A percentile compares a stretch with the other conserved stretches of the same genome.
These are phyloP conservation scores for Sorex maritimensis DNA, from an alignment of 2,797 vertebrate genomes.

Conservation along the genomic window DNA sequence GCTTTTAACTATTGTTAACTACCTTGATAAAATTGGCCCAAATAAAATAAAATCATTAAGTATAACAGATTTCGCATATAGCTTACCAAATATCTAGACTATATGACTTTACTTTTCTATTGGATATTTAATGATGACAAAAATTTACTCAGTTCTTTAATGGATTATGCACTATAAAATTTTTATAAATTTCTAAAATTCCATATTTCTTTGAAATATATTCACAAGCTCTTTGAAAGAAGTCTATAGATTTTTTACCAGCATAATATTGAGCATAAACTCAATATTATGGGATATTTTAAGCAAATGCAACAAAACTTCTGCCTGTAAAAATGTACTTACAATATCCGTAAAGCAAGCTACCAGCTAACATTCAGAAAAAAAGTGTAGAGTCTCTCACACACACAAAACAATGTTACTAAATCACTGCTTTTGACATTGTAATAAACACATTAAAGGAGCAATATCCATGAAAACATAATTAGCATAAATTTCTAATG, in stretches of 20 bases:
- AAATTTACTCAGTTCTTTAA: background rate
- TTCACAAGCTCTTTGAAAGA: background rate
- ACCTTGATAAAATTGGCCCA: background rate
- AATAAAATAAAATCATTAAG: background rate
- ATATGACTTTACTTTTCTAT: slow-evolving; percentile 2
- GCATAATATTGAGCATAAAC: background rate
- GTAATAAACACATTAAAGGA: background rate
- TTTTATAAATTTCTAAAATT: background rate
- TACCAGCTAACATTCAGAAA: background rate
- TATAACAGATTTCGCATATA: background rate
- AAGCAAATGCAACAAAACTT: slow-evolving; percentile 37
- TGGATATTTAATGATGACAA: background rate
- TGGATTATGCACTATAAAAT: background rate
- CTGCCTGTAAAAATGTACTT: background rate
- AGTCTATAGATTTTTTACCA: slow-evolving; percentile 9
- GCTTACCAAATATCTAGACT: background rate
- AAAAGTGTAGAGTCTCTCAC: background rate
- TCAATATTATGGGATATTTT: background rate
- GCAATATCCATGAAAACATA: background rate
- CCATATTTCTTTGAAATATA: slow-evolving; percentile 12
- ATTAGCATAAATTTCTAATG: background rate
- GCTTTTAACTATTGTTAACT: background rate
- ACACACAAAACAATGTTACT: background rate
- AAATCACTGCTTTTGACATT: background rate
- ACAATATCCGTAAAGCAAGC: background rate